These are phyloP conservation scores for Stegophylla sp. DNA, from an alignment of 2,888 invertebrate genomes.

Conservation along the genomic window DNA sequence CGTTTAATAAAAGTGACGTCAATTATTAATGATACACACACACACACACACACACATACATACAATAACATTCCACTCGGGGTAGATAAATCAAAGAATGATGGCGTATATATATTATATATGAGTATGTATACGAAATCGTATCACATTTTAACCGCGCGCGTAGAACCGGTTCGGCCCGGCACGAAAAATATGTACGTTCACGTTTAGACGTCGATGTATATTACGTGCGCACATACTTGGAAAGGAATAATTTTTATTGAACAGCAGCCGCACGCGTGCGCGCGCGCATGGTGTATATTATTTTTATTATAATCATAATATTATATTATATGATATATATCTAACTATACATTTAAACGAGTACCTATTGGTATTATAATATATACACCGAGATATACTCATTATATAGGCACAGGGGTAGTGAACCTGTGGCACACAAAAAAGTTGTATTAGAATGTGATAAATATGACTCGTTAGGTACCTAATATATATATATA, in stretches of 20 bases:
- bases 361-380: too few species aligned
- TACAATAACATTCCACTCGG: constrained; percentile 6
- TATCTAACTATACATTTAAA: too few species aligned
- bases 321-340: background rate
- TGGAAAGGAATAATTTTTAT: constrained; percentile 39
- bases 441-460: too few species aligned
- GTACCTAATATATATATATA: too few species aligned
- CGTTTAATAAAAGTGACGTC: constrained; percentile 9
- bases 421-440: background rate
- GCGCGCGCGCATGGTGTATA: background rate
- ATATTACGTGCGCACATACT: constrained; percentile 1
- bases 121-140: background rate
- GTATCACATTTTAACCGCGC: constrained; percentile 46
- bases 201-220: background rate
- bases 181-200: constrained; percentile 22
- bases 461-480: too few species aligned
- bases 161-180: constrained; percentile 50
- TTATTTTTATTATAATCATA: background rate
- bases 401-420: background rate
- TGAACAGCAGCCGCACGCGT: background rate
- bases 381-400: background rate
- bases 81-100: constrained; percentile 40
- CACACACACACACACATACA: background rate
- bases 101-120: constrained; percentile 1
- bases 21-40: constrained; percentile 18